These are phyloP conservation scores for Colletes gigas DNA, from an alignment of 1,140 invertebrate species.

Conservation along the genomic window DNA sequence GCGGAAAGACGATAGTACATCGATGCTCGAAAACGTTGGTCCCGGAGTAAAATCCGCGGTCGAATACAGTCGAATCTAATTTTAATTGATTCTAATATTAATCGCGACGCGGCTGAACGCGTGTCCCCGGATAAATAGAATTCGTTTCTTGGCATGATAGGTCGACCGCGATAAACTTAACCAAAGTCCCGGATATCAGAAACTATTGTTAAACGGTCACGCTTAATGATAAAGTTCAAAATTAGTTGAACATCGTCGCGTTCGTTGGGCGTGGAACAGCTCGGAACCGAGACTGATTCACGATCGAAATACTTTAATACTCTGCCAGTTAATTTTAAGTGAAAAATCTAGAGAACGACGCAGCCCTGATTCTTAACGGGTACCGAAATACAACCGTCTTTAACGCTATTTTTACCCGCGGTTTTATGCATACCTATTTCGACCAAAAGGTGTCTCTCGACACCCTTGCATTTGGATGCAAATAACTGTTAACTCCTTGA, in stretches of 20 bases:
- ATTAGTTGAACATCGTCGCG: background rate
- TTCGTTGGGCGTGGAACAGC: too few relatives aligned
- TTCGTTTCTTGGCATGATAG: constrained; percentile 38
- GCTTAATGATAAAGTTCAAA: background rate
- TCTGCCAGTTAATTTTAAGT: too few relatives aligned
- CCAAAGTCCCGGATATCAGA: background rate
- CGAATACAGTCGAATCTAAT: constrained; percentile 38
- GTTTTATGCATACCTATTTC: too few relatives aligned
- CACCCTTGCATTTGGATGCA: too few relatives aligned
- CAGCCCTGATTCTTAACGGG: too few relatives aligned
- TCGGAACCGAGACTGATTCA: too few relatives aligned
- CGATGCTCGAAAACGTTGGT: constrained; percentile 3
- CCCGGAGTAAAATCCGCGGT: constrained; percentile 11
- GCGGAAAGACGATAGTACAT: background rate
- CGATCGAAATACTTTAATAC: too few relatives aligned
- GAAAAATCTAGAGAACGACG: too few relatives aligned
- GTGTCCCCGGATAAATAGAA: constrained; percentile 31
- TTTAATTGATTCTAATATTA: constrained; percentile 50
- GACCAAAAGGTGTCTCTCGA: too few relatives aligned
- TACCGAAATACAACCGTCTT: too few relatives aligned
- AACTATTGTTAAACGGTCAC: background rate
- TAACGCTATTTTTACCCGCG: too few relatives aligned
- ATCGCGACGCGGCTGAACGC: background rate
- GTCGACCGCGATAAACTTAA: background rate
- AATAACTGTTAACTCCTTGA: too few relatives aligned